Conservation (phyloP, 2,888 invertebrate species). For the Drosophila nr. fundita region DNA sequence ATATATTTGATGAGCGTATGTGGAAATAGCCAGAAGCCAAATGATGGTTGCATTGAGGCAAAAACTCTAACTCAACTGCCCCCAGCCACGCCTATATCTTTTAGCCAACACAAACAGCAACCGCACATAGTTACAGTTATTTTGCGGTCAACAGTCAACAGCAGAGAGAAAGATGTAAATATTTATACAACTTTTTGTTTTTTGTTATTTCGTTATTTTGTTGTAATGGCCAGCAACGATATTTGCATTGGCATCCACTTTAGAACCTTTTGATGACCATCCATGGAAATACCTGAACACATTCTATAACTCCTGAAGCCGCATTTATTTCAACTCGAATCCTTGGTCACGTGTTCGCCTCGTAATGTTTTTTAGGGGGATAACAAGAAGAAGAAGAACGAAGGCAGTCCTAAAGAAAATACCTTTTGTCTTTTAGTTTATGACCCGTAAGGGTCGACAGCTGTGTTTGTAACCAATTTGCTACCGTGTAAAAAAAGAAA, state of each 20-base stretch:
- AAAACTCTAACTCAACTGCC: constrained; percentile 14
- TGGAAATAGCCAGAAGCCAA: constrained; percentile 15
- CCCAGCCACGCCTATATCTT: background rate
- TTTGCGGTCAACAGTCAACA: constrained; percentile 35
- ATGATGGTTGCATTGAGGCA: constrained; percentile 20
- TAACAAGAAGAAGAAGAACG: background rate
- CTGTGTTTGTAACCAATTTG: constrained; percentile 81
- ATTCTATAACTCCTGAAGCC: constrained; percentile 45
- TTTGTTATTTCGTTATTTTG: background rate
- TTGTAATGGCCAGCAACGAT: constrained; percentile 49
- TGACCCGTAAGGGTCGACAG: constrained; percentile 77
- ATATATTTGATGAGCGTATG: constrained; percentile 10
- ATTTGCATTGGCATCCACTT: constrained; percentile 66
- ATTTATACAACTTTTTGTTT: constrained; percentile 45
- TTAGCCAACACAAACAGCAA: constrained; percentile 18
- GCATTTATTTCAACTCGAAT: constrained; percentile 40
- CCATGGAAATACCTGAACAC: constrained; percentile 55
- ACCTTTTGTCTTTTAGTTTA: constrained; percentile 78
- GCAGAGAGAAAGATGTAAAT: constrained; percentile 34
- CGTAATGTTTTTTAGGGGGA: constrained; percentile 57
- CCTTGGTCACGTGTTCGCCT: constrained; percentile 34
- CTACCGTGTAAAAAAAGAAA: constrained; percentile 54
- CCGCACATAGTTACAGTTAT: constrained; percentile 53
- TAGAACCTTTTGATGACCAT: constrained; percentile 64
- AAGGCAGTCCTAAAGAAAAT: constrained; percentile 31